Conservation (phyloP, 2,113 vertebrate genomes). For the Naja naja region DNA sequence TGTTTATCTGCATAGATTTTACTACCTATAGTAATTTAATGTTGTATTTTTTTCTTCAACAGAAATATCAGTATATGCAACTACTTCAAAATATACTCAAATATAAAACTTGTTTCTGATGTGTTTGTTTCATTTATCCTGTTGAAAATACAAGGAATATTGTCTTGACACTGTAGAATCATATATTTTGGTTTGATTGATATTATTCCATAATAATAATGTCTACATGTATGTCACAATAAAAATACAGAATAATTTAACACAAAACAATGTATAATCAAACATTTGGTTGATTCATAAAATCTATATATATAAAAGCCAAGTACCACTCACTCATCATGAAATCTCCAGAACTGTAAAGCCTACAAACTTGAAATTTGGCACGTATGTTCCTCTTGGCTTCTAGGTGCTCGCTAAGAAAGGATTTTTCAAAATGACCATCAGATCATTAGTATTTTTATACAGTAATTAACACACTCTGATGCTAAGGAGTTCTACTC, state of each 20-base stretch:
- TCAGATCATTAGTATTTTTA: too few relatives aligned
- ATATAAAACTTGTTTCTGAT: background rate
- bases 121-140: background rate
- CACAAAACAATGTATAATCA: background rate
- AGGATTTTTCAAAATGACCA: too few relatives aligned
- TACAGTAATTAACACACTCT: too few relatives aligned
- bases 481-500: too few relatives aligned
- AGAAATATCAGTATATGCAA: background rate
- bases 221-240: background rate
- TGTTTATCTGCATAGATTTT: background rate
- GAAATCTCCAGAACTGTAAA: too few relatives aligned
- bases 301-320: background rate
- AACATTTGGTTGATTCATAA: background rate
- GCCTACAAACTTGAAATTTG: too few relatives aligned
- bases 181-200: background rate
- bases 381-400: too few relatives aligned
- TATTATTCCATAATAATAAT: background rate
- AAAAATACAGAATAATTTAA: background rate
- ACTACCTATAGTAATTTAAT: background rate
- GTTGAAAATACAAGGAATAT: background rate
- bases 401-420: too few relatives aligned
- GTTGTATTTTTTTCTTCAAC: background rate
- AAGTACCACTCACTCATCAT: too few relatives aligned
- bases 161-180: background rate
- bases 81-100: background rate